phyloP scores from a whole-genome alignment of 2,113 vertebrate genomes.

The Megaceryle torquata region DNA sequence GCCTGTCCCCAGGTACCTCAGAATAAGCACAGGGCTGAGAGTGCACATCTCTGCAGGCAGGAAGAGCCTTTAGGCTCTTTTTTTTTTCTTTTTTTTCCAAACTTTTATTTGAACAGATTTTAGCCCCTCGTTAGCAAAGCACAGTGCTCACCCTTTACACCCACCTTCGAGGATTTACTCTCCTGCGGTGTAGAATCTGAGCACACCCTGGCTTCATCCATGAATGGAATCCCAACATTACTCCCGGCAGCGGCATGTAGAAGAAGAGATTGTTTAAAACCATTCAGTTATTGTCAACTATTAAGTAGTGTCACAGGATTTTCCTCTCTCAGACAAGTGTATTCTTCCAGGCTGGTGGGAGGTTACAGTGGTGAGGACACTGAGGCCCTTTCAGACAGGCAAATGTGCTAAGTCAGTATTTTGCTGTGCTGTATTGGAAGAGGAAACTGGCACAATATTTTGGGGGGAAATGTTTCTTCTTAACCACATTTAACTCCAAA shows the following conservation, averaged over 20 bases:
- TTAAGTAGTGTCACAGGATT: background rate
- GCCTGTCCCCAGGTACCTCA: background rate
- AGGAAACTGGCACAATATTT: background rate
- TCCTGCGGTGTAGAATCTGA: background rate
- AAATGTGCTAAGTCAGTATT: background rate
- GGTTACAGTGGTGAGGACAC: background rate
- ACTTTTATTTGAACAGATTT: background rate
- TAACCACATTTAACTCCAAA: background rate
- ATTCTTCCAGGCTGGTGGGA: background rate
- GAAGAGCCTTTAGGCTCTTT: background rate
- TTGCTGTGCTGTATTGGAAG: background rate
- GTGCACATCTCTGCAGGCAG: background rate
- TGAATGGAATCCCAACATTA: too few species aligned
- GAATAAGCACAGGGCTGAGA: background rate
- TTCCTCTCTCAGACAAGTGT: background rate
- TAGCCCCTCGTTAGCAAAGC: background rate
- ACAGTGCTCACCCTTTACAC: background rate
- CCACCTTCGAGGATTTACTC: background rate
- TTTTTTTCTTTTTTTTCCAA: too few species aligned
- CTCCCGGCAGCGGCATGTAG: too few species aligned
- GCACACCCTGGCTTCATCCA: too few species aligned
- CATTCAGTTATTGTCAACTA: too few species aligned
- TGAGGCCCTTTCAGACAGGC: background rate
- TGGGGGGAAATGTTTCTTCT: background rate
- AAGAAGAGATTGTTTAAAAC: too few species aligned